Percentiles rank a stretch among this genome's conserved stretches.
Evolutionary conservation across 2,888 invertebrate species (phyloP).

Genomic region (Ecliptopera silaceata): DNA sequence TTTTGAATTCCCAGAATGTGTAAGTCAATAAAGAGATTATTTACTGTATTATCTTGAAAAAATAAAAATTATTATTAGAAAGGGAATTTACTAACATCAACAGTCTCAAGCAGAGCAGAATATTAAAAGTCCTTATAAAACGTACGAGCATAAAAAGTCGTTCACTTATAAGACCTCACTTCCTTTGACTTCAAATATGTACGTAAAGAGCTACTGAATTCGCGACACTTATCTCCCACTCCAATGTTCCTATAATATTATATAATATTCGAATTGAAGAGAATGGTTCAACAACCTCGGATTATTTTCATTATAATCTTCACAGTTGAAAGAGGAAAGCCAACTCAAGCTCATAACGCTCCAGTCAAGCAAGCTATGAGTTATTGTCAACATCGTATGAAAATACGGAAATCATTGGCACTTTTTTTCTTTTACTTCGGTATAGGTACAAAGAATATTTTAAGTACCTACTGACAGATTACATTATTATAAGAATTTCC

Average conservation of each 20-base stretch:
- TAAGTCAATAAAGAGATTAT: not conserved
- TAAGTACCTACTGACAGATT: no score
- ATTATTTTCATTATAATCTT: slow-evolving; percentile 37
- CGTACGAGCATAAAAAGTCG: slow-evolving; percentile 27
- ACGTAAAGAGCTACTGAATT: slow-evolving; percentile 32
- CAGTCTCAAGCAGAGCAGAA: slow-evolving; percentile 17
- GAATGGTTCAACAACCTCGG: slow-evolving; percentile 25
- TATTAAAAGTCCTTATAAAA: slow-evolving; percentile 19
- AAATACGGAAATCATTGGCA: no score
- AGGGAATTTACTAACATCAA: not conserved
- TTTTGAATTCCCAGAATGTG: not conserved
- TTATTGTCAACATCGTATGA: not conserved
- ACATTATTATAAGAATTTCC: no score
- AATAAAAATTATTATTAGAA: no score
- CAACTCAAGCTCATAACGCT: not conserved
- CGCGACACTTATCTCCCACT: slow-evolving; percentile 31
- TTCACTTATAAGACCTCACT: slow-evolving; percentile 26
- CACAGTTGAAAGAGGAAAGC: slow-evolving; percentile 31
- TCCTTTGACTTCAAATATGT: slow-evolving; percentile 34
- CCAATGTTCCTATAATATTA: slow-evolving; percentile 28
- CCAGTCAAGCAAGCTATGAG: not conserved
- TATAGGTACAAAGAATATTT: no score
- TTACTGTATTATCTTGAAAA: no score
- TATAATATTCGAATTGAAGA: slow-evolving; percentile 25
- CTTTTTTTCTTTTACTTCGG: no score